Base-by-base conservation (phyloP, 2,888 invertebrate genomes). In the Drosophila multiciliata region DNA sequence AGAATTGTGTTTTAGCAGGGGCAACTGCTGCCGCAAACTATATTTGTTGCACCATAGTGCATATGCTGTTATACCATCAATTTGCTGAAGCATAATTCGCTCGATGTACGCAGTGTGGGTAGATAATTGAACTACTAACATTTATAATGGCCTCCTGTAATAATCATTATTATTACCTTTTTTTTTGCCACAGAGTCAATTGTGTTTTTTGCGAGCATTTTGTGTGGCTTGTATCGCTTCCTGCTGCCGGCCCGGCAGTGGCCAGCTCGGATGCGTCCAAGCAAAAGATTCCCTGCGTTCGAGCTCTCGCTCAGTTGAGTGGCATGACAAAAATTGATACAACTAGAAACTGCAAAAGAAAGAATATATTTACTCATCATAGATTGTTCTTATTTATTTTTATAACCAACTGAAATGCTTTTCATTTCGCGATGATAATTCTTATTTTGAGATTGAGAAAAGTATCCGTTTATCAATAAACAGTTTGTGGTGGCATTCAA, bases 1-100 rank as follows among this genome's bases (percentile, higher is more conserved):
- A n/a, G 85, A 92, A n/a, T 91, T 94, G 36, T 82, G 85, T 67
- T 93, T 93, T 62, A 78, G 74, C 15, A 91, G 92, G 87, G 65
- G 53, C 15, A 90, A 90, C 33, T 80, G 91, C 73, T 91, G 85
- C 89, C 60, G 11, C 91, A 20, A 11, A 90, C n/a, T 89, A 82
- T 42, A 79, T 91, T 48, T 23, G 78, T 26, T 61, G 72, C 60
- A 92, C 91, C 7, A 38, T 82, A 5, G 62, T 88, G 49, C 87
- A 92, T 57, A 82, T 87, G 2, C 26, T 81, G 42, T 4, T 70
- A 91, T 8, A 86, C 83, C 7, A 35, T 90, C 15, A 81, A 83
- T 48, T 71, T 83, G 83, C 82, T 91, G 3, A 38, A 69, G 4
- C 71, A 80, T 36, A 71, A 62, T 17, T 67, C 66, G 3, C 66